Percentiles rank a stretch among this genome's conserved stretches.
phyloP scores from a whole-genome alignment of 2,797 vertebrate species.

The Myripristis murdjan region DNA sequence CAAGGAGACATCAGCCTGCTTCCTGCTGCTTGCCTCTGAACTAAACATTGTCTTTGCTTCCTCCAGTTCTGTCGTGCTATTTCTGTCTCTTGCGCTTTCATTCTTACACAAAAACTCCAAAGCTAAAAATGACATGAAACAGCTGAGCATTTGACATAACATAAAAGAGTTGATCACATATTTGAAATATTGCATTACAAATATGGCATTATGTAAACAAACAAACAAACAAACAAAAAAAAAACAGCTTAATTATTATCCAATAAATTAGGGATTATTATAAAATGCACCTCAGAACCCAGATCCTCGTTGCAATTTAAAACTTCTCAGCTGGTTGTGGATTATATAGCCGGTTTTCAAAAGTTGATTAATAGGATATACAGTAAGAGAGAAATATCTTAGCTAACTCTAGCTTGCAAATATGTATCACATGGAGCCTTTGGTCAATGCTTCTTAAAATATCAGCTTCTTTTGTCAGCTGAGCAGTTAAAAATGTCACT shows the following conservation, averaged over 20 bases:
- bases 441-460: conserved; percentile 38
- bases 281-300: too few relatives aligned
- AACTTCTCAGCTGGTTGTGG: conserved; percentile 37
- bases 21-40: conserved; percentile 45
- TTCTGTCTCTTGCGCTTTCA: conserved; percentile 52
- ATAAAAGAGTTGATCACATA: conserved; percentile 55
- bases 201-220: conserved; percentile 44
- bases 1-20: conserved; percentile 63
- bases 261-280: conserved; percentile 30
- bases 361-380: conserved; percentile 16
- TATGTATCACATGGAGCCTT: conserved; percentile 20
- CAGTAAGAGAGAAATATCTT: conserved; percentile 26
- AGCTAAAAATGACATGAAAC: conserved; percentile 47
- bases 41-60: conserved; percentile 30
- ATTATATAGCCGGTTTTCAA: conserved; percentile 32
- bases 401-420: background rate
- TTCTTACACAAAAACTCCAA: conserved; percentile 17
- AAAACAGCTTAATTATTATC: conserved; percentile 58
- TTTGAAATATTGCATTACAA: conserved; percentile 55
- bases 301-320: conserved; percentile 50
- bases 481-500: conserved; percentile 30
- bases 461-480: conserved; percentile 21
- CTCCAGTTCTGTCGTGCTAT: conserved; percentile 45
- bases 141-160: conserved; percentile 51
- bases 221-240: too few relatives aligned